Conservation (phyloP, 2,888 invertebrate genomes). For the Cataglyphis altisquamis region DNA sequence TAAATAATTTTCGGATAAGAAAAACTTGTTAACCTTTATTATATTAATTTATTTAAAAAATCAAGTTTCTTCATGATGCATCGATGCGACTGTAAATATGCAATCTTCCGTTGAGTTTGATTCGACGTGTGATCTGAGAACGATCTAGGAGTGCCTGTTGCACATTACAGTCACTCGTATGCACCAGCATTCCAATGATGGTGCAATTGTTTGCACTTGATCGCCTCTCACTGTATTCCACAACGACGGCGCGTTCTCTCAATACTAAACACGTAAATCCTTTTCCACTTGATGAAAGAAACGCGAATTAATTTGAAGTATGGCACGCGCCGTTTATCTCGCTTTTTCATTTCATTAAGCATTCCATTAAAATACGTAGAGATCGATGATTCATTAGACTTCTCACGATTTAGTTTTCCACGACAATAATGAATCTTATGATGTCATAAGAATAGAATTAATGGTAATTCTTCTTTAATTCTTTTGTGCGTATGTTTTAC, state of each 20-base stretch:
- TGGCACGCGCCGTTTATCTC: too few species aligned
- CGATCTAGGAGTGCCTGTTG: conserved; percentile 60
- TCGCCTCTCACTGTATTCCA: conserved; percentile 72
- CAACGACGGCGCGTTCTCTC: conserved; percentile 33
- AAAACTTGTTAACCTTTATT: not conserved
- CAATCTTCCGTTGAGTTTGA: not conserved
- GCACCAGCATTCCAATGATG: conserved; percentile 73
- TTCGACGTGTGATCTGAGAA: conserved; percentile 17
- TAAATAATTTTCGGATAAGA: not conserved
- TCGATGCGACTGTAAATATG: not conserved
- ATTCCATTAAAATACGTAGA: not conserved
- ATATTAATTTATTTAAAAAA: not conserved
- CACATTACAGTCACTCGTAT: conserved; percentile 66
- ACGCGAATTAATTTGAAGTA: conserved; percentile 3
- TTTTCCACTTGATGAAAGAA: not conserved
- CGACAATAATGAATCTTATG: not conserved
- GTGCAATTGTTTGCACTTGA: conserved; percentile 72
- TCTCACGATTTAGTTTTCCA: conserved; percentile 9
- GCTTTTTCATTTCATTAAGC: not conserved
- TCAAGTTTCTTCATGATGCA: not conserved
- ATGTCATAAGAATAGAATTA: conserved; percentile 2
- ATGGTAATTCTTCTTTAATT: not conserved
- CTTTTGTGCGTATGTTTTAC: not conserved
- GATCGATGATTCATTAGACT: conserved; percentile 16
- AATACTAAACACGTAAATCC: conserved; percentile 11